Evolutionary conservation across 2,888 invertebrate genomes (phyloP).

Genomic region (Eugnorisma glareosa): DNA sequence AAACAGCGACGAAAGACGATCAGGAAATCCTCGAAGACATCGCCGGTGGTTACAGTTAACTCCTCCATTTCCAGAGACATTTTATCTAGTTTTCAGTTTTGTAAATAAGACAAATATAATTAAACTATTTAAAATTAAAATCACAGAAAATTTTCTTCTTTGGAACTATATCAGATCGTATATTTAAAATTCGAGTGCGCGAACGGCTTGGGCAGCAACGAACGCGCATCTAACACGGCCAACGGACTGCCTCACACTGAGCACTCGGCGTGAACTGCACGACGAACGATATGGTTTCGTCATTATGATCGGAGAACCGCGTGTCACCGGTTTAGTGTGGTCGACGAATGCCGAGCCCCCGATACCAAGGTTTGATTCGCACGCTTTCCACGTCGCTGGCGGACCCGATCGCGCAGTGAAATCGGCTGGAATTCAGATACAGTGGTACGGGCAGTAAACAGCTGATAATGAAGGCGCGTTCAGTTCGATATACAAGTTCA

Average conservation of each 20-base stretch:
- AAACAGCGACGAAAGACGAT: slow-evolving; percentile 92
- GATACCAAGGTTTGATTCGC: slow-evolving; percentile 63
- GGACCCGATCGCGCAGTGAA: slow-evolving; percentile 8
- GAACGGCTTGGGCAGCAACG: slow-evolving; percentile 68
- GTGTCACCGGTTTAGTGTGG: slow-evolving; percentile 77
- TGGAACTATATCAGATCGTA: slow-evolving; percentile 86
- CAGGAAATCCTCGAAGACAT: slow-evolving; percentile 94
- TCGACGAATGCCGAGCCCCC: slow-evolving; percentile 62
- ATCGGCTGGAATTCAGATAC: slow-evolving; percentile 31
- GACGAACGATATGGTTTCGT: slow-evolving; percentile 72
- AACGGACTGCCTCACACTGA: slow-evolving; percentile 81
- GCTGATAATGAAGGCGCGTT: slow-evolving; percentile 78
- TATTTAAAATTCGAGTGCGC: slow-evolving; percentile 80
- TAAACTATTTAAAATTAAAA: slow-evolving; percentile 75
- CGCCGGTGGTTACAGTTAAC: slow-evolving; percentile 91
- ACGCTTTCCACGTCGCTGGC: slow-evolving; percentile 40
- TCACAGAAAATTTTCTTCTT: slow-evolving; percentile 86
- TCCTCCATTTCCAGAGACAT: slow-evolving; percentile 93
- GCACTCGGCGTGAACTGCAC: slow-evolving; percentile 51
- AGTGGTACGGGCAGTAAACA: slow-evolving; percentile 73
- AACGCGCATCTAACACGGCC: slow-evolving; percentile 73
- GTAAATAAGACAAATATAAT: slow-evolving; percentile 73
- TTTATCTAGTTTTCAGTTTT: slow-evolving; percentile 77
- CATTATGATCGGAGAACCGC: slow-evolving; percentile 77
- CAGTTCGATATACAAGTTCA: slow-evolving; percentile 79